phyloP scores from a whole-genome alignment of 2,888 invertebrate genomes.

The Drosophila austrosaltans region DNA sequence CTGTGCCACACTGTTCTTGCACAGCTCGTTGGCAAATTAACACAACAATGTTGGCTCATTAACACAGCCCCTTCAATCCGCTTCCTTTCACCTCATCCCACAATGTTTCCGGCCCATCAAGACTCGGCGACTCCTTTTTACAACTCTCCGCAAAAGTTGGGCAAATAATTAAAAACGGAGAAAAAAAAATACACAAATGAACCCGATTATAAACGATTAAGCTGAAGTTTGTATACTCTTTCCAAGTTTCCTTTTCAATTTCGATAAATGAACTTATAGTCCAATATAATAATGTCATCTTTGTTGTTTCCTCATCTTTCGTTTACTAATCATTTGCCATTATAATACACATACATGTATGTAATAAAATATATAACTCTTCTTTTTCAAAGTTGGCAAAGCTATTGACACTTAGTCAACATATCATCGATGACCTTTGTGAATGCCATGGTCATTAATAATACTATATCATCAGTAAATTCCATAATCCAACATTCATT shows the following conservation, averaged over 20 bases:
- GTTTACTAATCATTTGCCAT: no score
- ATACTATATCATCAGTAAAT: no score
- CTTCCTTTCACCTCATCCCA: conserved; percentile 1
- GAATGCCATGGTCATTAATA: no score
- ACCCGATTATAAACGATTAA: conserved; percentile 27
- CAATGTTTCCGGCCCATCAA: not conserved
- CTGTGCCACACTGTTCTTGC: conserved; percentile 35
- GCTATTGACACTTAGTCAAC: no score
- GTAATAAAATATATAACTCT: no score
- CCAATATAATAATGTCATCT: no score
- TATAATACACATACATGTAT: no score
- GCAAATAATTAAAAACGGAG: conserved; percentile 75
- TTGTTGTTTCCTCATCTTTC: no score
- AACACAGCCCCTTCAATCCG: conserved; percentile 55
- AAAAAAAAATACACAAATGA: conserved; percentile 47
- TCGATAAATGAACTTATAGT: no score
- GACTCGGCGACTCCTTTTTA: conserved; percentile 54
- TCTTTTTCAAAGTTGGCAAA: no score
- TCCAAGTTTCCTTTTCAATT: not conserved
- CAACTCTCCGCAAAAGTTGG: conserved; percentile 67
- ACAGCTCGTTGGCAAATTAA: conserved; percentile 71
- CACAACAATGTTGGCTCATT: conserved; percentile 82
- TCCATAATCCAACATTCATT: no score
- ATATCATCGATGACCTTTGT: no score
- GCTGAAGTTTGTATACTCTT: not conserved